A percentile compares a stretch with the other conserved stretches of the same genome.
These are phyloP conservation scores for Eristalinus aeneus DNA, from an alignment of 2,888 invertebrate genomes.

Conservation along the genomic window DNA sequence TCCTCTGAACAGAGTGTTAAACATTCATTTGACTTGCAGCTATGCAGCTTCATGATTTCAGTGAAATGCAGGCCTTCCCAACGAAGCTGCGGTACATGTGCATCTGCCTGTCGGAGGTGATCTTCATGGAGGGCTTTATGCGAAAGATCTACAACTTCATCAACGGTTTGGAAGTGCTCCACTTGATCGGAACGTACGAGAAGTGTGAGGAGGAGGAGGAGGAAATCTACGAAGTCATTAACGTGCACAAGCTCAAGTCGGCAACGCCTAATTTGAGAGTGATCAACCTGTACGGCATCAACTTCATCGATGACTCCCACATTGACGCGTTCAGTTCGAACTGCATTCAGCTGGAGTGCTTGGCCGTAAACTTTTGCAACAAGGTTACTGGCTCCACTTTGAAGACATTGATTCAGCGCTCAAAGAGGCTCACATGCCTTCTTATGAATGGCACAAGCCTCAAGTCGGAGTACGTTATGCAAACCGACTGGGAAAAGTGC, in stretches of 20 bases:
- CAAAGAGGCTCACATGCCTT: constrained; percentile 93
- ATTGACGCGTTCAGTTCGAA: constrained; percentile 98
- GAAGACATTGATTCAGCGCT: constrained; percentile 95
- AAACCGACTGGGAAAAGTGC: constrained; percentile 99
- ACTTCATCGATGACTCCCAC: constrained; percentile 98
- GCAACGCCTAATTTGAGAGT: constrained; percentile 98
- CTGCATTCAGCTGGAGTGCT: constrained; percentile 97
- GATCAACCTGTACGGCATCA: constrained; percentile 99
- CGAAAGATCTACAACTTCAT: constrained; percentile 99
- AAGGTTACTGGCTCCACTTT: constrained; percentile 98
- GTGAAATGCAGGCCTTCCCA: constrained; percentile 99
- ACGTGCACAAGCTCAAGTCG: constrained; percentile 98
- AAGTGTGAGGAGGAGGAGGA: constrained; percentile 99
- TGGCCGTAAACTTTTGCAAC: constrained; percentile 98
- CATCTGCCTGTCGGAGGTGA: constrained; percentile 98
- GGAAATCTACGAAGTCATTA: constrained; percentile 99
- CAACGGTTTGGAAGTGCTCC: constrained; percentile 96
- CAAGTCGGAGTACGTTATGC: constrained; percentile 95
- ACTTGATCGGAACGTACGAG: constrained; percentile 98
- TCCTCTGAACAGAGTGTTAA: not conserved
- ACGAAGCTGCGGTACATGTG: constrained; percentile 97
- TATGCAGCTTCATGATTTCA: constrained; percentile 99
- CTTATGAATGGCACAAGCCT: constrained; percentile 98
- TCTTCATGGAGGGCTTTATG: constrained; percentile 99
- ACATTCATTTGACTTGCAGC: constrained; percentile 82